These are phyloP conservation scores for Neogobius melanostomus DNA, from an alignment of 2,113 vertebrate genomes.

Conservation along the genomic window DNA sequence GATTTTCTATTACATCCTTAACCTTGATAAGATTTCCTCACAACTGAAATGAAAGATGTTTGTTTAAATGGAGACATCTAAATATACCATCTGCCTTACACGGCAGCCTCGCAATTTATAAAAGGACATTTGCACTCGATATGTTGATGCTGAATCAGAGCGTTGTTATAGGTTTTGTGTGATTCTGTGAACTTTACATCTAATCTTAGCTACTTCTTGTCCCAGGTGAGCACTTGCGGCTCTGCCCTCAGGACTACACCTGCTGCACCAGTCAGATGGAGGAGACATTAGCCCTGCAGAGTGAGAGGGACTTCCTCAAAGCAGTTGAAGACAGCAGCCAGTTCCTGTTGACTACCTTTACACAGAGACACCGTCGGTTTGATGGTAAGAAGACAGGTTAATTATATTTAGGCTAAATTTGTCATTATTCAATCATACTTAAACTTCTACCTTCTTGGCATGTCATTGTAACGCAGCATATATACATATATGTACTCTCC, in stretches of 20 bases:
- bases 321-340: constrained; percentile 82
- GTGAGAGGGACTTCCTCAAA: constrained; percentile 78
- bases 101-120: not conserved
- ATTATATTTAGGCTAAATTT: not conserved
- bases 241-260: constrained; percentile 88
- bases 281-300: constrained; percentile 81
- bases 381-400: constrained; percentile 76
- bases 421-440: too few species aligned
- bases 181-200: not conserved
- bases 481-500: not conserved
- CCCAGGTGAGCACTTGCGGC: constrained; percentile 86
- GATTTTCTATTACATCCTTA: constrained; percentile 44
- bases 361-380: constrained; percentile 81
- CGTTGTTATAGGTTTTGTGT: not conserved
- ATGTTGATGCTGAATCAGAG: not conserved
- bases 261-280: constrained; percentile 90
- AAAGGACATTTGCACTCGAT: not conserved
- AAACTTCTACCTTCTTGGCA: not conserved
- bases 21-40: constrained; percentile 47
- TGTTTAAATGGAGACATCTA: constrained; percentile 17
- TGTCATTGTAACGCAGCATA: too few species aligned
- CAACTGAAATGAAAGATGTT: constrained; percentile 20
- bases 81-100: constrained; percentile 22
- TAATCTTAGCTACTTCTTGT: constrained; percentile 7
- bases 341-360: constrained; percentile 83